phyloP scores from a whole-genome alignment of 2,888 invertebrate species.

The Callosobruchus maculatus region DNA sequence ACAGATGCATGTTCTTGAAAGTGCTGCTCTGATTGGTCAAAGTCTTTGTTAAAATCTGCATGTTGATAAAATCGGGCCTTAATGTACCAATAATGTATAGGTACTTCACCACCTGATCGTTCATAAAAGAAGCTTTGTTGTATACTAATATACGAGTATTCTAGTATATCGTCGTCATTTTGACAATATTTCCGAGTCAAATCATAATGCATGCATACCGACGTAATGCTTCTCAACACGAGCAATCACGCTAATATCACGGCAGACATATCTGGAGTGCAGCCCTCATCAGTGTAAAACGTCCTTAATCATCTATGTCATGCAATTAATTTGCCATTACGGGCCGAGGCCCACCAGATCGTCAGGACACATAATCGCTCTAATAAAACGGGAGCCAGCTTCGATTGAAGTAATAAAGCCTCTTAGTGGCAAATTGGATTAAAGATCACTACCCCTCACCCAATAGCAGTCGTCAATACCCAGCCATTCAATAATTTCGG shows the following conservation, averaged over 20 bases:
- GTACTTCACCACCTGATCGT: too few relatives aligned
- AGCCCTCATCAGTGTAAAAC: neutral
- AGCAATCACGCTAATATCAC: neutral
- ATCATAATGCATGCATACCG: neutral
- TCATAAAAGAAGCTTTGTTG: too few relatives aligned
- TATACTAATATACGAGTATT: too few relatives aligned
- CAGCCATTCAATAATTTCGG: too few relatives aligned
- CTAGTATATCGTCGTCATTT: neutral
- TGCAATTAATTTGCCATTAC: neutral
- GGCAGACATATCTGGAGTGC: neutral
- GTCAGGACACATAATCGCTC: neutral
- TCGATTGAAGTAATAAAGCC: neutral
- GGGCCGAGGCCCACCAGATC: neutral
- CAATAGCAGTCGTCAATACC: too few relatives aligned
- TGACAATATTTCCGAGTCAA: neutral
- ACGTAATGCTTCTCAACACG: neutral
- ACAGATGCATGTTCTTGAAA: too few relatives aligned
- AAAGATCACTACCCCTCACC: neutral
- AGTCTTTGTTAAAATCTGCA: too few relatives aligned
- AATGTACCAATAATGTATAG: too few relatives aligned
- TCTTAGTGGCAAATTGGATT: neutral
- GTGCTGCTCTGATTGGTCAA: too few relatives aligned
- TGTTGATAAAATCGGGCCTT: too few relatives aligned
- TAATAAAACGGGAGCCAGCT: neutral
- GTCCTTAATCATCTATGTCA: neutral